Evolutionary conservation across 1,140 invertebrate species (phyloP).

Genomic region (Hermetia illucens): DNA sequence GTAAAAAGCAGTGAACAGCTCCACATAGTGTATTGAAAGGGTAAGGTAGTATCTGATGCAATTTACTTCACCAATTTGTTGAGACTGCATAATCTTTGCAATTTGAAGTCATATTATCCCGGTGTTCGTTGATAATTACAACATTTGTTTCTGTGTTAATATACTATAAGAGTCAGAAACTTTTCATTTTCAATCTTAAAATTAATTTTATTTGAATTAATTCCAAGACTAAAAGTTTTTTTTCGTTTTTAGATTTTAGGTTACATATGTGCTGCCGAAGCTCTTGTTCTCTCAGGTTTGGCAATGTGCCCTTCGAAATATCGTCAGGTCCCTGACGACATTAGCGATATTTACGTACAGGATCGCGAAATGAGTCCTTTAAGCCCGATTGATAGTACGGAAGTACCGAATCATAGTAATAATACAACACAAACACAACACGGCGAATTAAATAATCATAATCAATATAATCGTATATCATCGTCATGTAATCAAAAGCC

Average conservation of each 20-base stretch:
- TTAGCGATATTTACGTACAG: slow-evolving; percentile 32
- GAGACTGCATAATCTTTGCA: too few relatives aligned
- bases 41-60: too few relatives aligned
- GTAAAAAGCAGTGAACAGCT: too few relatives aligned
- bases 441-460: slow-evolving; percentile 16
- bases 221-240: neutral
- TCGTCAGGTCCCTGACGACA: slow-evolving; percentile 33
- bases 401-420: slow-evolving; percentile 13
- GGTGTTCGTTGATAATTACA: too few relatives aligned
- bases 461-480: slow-evolving; percentile 12
- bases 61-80: too few relatives aligned
- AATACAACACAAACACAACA: slow-evolving; percentile 23
- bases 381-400: slow-evolving; percentile 28
- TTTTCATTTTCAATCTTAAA: too few relatives aligned
- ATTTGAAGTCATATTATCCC: too few relatives aligned
- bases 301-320: slow-evolving; percentile 33
- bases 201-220: neutral
- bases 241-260: slow-evolving; percentile 27
- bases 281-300: slow-evolving; percentile 30
- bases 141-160: too few relatives aligned
- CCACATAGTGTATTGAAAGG: too few relatives aligned
- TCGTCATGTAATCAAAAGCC: slow-evolving; percentile 33
- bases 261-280: slow-evolving; percentile 34
- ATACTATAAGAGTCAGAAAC: too few relatives aligned
- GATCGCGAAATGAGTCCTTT: slow-evolving; percentile 33